phyloP scores from a whole-genome alignment of 2,888 invertebrate genomes.

The Microplitis manilae region DNA sequence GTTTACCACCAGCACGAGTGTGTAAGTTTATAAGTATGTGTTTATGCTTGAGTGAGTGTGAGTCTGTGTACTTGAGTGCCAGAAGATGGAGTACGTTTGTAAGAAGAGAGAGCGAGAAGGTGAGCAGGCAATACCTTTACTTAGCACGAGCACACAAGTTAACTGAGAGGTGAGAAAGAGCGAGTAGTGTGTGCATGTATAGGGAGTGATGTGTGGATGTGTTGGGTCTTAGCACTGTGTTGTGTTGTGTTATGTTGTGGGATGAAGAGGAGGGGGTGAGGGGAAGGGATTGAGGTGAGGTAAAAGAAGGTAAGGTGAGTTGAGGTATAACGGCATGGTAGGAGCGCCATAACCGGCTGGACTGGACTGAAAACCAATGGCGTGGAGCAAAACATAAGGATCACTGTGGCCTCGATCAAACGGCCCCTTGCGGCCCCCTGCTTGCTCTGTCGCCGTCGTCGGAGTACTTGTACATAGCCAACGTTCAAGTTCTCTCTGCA shows the following conservation, averaged over 20 bases:
- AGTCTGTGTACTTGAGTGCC: background rate
- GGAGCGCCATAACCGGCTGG: constrained; percentile 68
- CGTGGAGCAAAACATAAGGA: constrained; percentile 58
- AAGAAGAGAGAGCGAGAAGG: constrained; percentile 26
- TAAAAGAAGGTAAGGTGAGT: constrained; percentile 53
- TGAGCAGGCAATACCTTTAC: background rate
- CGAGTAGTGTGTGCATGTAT: constrained; percentile 17
- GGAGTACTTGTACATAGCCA: background rate
- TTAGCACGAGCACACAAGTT: constrained; percentile 4
- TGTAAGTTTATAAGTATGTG: constrained; percentile 26
- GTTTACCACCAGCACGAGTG: constrained; percentile 40
- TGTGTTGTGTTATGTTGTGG: no score
- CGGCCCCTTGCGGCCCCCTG: constrained; percentile 22
- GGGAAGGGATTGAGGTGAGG: constrained; percentile 33
- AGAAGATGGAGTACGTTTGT: constrained; percentile 20
- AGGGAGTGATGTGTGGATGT: constrained; percentile 13
- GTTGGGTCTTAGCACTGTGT: no score
- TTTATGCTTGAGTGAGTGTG: constrained; percentile 28
- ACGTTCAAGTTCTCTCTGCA: background rate
- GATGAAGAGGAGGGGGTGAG: background rate
- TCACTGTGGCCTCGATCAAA: constrained; percentile 35
- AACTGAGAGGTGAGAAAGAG: constrained; percentile 18
- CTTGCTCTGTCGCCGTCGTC: constrained; percentile 36
- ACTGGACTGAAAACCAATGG: constrained; percentile 68
- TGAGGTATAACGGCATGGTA: constrained; percentile 54